Conservation (phyloP, 2,113 vertebrate genomes). For the Nothobranchius kuhntae region DNA sequence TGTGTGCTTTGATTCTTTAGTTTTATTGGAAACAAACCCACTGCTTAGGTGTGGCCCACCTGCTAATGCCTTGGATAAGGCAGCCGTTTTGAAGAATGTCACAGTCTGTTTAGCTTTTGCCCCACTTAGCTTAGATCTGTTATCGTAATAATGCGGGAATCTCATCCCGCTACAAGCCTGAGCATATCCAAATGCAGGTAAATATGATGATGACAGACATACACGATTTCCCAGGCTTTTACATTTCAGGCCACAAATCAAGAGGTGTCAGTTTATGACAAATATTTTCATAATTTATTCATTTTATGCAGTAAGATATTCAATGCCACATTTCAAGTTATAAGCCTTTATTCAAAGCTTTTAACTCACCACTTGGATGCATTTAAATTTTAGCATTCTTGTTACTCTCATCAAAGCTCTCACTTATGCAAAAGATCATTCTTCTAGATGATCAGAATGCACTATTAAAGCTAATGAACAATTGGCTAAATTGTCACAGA, state of each 20-base stretch:
- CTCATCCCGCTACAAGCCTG: neutral
- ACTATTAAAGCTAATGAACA: slow-evolving; percentile 35
- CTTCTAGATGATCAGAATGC: slow-evolving; percentile 21
- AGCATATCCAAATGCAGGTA: slow-evolving; percentile 6
- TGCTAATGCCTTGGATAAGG: neutral
- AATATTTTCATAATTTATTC: too few relatives aligned
- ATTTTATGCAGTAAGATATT: neutral
- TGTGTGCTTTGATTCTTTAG: too few relatives aligned
- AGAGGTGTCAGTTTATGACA: too few relatives aligned
- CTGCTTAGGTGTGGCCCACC: too few relatives aligned
- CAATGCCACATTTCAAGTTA: neutral
- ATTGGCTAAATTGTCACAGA: slow-evolving; percentile 39
- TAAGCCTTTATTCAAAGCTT: neutral
- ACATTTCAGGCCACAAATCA: neutral
- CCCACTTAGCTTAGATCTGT: neutral
- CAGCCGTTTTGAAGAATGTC: slow-evolving; percentile 13
- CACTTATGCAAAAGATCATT: neutral
- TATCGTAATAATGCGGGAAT: neutral
- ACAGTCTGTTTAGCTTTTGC: slow-evolving; percentile 14
- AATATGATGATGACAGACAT: neutral
- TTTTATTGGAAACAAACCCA: too few relatives aligned
- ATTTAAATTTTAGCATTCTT: neutral
- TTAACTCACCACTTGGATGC: neutral
- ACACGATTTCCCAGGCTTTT: neutral
- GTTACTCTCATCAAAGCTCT: neutral